These are phyloP conservation scores for Mamestra configurata DNA, from an alignment of 1,140 invertebrate species.

Conservation along the genomic window DNA sequence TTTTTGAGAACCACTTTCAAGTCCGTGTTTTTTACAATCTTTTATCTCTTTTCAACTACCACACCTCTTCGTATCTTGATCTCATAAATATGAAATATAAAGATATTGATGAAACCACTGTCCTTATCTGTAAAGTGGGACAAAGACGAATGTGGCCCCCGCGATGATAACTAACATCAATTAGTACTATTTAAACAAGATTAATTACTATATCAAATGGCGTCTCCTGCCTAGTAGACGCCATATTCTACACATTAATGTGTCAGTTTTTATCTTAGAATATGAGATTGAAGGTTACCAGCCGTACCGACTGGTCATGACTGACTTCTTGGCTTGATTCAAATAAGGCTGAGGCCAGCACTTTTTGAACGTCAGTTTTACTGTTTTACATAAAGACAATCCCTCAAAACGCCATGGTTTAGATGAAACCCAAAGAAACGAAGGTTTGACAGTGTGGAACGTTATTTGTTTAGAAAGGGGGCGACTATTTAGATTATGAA, in stretches of 20 bases:
- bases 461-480: too few species aligned
- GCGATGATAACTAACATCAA: constrained; percentile 12
- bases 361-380: too few species aligned
- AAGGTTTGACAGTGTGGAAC: too few species aligned
- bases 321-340: too few species aligned
- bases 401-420: too few species aligned
- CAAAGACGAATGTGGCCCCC: constrained; percentile 14
- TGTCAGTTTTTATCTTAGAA: too few species aligned
- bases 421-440: too few species aligned
- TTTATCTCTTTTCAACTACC: background rate
- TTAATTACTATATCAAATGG: constrained; percentile 10
- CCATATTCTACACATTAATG: background rate
- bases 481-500: too few species aligned
- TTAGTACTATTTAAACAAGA: constrained; percentile 12
- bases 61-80: background rate
- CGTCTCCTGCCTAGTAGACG: background rate
- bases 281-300: too few species aligned
- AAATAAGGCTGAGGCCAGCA: too few species aligned
- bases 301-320: too few species aligned
- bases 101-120: background rate
- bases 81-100: constrained; percentile 14
- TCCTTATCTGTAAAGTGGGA: constrained; percentile 1
- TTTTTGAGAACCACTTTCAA: background rate
- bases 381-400: too few species aligned
- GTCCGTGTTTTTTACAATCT: background rate